Evolutionary conservation across 1,140 invertebrate genomes (phyloP).

Genomic region (Trichonephila clavipes): DNA sequence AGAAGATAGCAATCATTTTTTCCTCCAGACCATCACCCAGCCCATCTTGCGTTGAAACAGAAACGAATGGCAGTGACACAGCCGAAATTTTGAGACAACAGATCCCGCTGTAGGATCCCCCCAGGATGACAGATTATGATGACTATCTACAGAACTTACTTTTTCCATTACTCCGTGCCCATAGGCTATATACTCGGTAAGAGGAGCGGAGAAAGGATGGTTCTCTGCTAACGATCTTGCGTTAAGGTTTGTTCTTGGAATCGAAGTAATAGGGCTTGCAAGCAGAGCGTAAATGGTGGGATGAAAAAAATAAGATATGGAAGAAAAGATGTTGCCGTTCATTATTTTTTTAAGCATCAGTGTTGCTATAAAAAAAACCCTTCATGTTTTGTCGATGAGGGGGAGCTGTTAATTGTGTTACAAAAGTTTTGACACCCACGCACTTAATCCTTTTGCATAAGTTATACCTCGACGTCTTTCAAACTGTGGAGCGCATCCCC

Average conservation of each 20-base stretch:
- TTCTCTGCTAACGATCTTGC: background rate
- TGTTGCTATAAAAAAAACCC: background rate
- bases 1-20: background rate
- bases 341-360: background rate
- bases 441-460: too few relatives aligned
- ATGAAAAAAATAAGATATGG: background rate
- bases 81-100: slow-evolving; percentile 1
- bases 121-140: slow-evolving; percentile 53
- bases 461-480: too few relatives aligned
- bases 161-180: slow-evolving; percentile 48
- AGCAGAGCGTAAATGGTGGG: background rate
- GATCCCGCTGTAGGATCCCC: background rate
- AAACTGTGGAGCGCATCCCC: too few relatives aligned
- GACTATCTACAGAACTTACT: slow-evolving; percentile 41
- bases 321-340: background rate
- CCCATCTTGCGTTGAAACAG: background rate
- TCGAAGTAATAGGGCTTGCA: slow-evolving; percentile 1
- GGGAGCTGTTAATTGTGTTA: background rate
- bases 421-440: background rate
- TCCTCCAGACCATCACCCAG: background rate
- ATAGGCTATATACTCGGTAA: background rate
- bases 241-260: background rate
- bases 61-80: slow-evolving; percentile 6
- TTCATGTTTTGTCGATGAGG: background rate
- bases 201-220: background rate